Percentiles rank a stretch among this genome's conserved stretches.
These are phyloP conservation scores for Capitulum mitella DNA, from an alignment of 2,888 invertebrate genomes.

Conservation along the genomic window DNA sequence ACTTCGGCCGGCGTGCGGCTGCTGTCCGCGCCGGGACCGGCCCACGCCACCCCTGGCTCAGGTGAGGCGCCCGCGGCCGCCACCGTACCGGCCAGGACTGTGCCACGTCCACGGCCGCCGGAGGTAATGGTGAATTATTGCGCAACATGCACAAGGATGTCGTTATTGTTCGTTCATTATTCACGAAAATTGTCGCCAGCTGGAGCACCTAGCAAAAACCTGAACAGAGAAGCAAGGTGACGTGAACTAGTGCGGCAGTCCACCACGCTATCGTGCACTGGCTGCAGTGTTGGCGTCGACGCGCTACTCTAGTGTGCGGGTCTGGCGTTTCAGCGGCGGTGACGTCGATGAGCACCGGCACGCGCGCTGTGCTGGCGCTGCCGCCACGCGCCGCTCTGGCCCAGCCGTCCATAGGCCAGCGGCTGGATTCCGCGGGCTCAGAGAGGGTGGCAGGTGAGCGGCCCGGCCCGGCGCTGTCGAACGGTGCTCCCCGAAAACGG, in stretches of 20 bases:
- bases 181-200: not conserved
- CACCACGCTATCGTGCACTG: too few species aligned
- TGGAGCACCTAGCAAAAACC: too few species aligned
- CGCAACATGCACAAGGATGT: too few species aligned
- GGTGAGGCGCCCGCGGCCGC: not conserved
- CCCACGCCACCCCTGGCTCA: slow-evolving; percentile 27
- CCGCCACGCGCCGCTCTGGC: not conserved
- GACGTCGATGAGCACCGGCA: not conserved
- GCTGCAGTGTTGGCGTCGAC: too few species aligned
- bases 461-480: too few species aligned
- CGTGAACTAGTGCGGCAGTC: too few species aligned
- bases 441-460: not conserved
- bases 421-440: too few species aligned
- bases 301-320: too few species aligned
- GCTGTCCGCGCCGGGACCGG: slow-evolving; percentile 32
- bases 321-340: not conserved
- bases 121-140: too few species aligned
- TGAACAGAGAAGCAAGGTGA: too few species aligned
- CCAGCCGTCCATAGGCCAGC: not conserved
- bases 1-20: slow-evolving; percentile 34
- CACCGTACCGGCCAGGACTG: not conserved
- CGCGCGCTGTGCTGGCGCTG: not conserved
- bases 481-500: too few species aligned
- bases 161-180: too few species aligned
- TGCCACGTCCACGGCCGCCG: not conserved